phyloP scores from a whole-genome alignment of 2,797 vertebrate species.

The Myiothlypis chrysogaster region DNA sequence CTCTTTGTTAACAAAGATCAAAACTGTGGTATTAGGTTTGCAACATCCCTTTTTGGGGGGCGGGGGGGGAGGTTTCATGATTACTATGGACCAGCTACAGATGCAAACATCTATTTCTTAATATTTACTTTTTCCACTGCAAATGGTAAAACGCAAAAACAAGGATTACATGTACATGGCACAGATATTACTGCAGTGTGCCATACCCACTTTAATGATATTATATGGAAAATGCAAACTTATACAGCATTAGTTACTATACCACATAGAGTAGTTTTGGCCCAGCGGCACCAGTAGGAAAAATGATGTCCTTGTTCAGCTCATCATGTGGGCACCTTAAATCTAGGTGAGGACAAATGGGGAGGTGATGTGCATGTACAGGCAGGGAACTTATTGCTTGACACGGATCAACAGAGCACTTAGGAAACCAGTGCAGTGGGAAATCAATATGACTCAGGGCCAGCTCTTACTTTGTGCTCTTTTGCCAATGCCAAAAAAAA shows the following conservation, averaged over 20 bases:
- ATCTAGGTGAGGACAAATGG: constrained; percentile 85
- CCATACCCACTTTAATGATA: not conserved
- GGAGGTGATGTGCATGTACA: constrained; percentile 81
- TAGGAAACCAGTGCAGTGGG: constrained; percentile 84
- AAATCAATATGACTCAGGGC: constrained; percentile 85
- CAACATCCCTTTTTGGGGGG: not conserved
- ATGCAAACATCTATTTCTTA: not conserved
- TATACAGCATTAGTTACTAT: constrained; percentile 39
- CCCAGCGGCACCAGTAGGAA: constrained; percentile 78
- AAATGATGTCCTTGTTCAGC: constrained; percentile 85
- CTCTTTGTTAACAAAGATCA: constrained; percentile 74
- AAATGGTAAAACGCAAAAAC: not conserved
- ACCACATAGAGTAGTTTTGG: constrained; percentile 64
- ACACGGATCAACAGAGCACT: constrained; percentile 86
- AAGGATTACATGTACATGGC: not conserved
- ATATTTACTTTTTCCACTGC: not conserved
- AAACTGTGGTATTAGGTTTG: constrained; percentile 56
- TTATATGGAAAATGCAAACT: constrained; percentile 23
- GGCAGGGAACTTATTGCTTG: constrained; percentile 85
- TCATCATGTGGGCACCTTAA: constrained; percentile 86
- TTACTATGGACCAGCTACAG: not conserved
- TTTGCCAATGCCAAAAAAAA: constrained; percentile 68
- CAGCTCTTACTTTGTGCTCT: constrained; percentile 76
- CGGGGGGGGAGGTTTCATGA: not conserved
- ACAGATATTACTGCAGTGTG: not conserved